Base-by-base conservation (phyloP, 2,797 vertebrate genomes). In the Arnoldichthys spilopterus region DNA sequence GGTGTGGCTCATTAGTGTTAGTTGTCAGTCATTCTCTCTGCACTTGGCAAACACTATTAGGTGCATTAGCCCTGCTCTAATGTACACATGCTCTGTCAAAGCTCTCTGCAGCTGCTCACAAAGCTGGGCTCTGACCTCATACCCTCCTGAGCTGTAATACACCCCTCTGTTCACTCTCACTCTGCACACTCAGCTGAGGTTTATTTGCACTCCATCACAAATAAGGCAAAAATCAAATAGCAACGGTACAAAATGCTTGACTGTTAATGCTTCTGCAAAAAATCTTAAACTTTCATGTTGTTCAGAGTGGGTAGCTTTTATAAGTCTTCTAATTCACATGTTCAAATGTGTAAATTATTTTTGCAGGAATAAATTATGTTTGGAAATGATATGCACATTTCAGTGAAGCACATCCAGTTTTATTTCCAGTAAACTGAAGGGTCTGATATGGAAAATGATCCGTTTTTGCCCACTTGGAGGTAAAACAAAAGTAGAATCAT, bases 1-100 rank as follows among this genome's bases (percentile, higher is more conserved):
- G 87, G 88, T 83, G 88, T 85, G 88, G 82, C 74, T 89, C 89
- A 89, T 91, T 89, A 90, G 79, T 83, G 85, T 86, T 88, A 86
- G 78, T 85, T 87, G 88, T 89, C 88, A 86, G 81, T 87, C 88
- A 87, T 70, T 87, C 86, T 86, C 83, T 90, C 89, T 84, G 58
- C 83, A 82, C 85, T 87, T 82, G 78, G 86, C 86, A 89, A 90
- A 90, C 83, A 88, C 76, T 84, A 80, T 87, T 84, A 87, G 79
- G 56, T 71, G 85, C 84, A 88, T 85, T 87, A 87, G 67, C 75
- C 51, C 62, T 74, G 61, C 76, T 79, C 58, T 88, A 88, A 86
- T 83, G 80, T 85, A 84, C 86, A 87, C 83, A 78, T 79, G 76
- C 67, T 85, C 85, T 61, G 63, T 86, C 85, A 84, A 74, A 77